Evolutionary conservation across 1,140 invertebrate genomes (phyloP).

Genomic region (Heliconius melpomene): DNA sequence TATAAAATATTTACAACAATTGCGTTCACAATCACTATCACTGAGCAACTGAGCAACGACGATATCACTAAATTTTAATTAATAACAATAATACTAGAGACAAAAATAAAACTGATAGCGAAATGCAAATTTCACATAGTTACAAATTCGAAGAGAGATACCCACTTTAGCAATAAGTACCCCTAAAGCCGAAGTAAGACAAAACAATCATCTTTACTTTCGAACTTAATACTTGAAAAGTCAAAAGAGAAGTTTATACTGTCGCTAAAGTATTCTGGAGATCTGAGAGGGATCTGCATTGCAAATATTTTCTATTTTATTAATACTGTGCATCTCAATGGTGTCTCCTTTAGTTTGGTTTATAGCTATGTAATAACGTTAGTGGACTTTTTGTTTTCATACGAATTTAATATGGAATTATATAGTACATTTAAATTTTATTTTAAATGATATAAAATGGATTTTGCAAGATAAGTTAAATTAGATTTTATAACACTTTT

Average conservation of each 20-base stretch:
- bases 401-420: background rate
- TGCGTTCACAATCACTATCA: too few species aligned
- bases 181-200: constrained; percentile 6
- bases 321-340: constrained; percentile 53
- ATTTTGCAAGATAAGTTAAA: too few species aligned
- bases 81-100: too few species aligned
- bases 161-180: constrained; percentile 4
- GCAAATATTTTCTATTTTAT: constrained; percentile 66
- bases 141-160: constrained; percentile 1
- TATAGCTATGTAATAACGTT: background rate
- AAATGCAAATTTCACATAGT: background rate
- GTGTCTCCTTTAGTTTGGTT: constrained; percentile 4
- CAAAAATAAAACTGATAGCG: background rate
- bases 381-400: background rate
- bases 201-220: constrained; percentile 17
- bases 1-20: background rate
- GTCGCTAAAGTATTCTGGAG: constrained; percentile 52
- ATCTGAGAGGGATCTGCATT: constrained; percentile 53
- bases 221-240: constrained; percentile 23
- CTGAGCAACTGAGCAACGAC: too few species aligned
- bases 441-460: too few species aligned
- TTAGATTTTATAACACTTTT: too few species aligned
- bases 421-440: too few species aligned
- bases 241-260: constrained; percentile 50
- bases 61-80: too few species aligned